These are phyloP conservation scores for Pica pica DNA, from an alignment of 2,113 vertebrate genomes.

Conservation along the genomic window DNA sequence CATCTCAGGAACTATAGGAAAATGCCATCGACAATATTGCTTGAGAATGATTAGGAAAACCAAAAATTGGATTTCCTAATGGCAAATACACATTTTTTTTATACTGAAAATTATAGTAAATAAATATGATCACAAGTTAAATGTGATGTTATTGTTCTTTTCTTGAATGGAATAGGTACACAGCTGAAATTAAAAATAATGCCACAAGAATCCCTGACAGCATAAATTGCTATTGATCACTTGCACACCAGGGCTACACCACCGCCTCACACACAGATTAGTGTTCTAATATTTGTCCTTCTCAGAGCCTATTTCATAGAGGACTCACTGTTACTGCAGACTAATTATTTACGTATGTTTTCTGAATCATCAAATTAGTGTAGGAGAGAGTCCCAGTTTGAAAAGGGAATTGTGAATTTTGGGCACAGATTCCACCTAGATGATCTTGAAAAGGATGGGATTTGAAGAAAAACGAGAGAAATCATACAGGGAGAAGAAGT, in stretches of 20 bases:
- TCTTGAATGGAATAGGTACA: background rate
- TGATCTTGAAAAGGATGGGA: background rate
- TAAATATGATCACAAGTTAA: background rate
- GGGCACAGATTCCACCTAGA: background rate
- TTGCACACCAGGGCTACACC: background rate
- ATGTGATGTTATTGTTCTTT: background rate
- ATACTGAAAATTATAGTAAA: background rate
- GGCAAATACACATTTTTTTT: background rate
- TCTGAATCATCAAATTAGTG: background rate
- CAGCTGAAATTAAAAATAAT: background rate
- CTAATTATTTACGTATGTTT: background rate
- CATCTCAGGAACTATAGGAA: background rate
- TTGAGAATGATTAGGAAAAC: background rate
- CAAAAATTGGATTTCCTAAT: background rate
- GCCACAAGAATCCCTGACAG: background rate
- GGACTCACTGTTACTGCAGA: background rate
- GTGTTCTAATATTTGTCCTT: background rate
- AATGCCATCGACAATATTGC: background rate
- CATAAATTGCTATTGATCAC: rapidly evolving
- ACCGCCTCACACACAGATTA: background rate
- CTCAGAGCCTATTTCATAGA: background rate
- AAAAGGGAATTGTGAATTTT: background rate
- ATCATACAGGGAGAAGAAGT: background rate
- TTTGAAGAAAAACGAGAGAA: background rate
- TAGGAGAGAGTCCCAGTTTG: background rate